Percentiles rank a stretch among this genome's conserved stretches.
These are phyloP conservation scores for Gari tellinella DNA, from an alignment of 2,888 invertebrate genomes.

Conservation along the genomic window DNA sequence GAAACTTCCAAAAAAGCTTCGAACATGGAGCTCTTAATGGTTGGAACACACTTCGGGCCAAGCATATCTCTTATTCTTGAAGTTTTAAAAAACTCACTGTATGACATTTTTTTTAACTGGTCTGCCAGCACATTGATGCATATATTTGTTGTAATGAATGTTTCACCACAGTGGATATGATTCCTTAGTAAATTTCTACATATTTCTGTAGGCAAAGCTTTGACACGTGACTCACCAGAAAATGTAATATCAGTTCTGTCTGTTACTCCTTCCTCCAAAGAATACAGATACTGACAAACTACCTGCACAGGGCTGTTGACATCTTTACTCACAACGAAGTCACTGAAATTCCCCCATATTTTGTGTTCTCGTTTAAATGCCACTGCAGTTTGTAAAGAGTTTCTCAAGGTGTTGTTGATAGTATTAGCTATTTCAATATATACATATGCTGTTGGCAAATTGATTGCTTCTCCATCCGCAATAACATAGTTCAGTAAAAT, in stretches of 20 bases:
- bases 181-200: constrained; percentile 53
- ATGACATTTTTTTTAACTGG: constrained; percentile 70
- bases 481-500: constrained; percentile 57
- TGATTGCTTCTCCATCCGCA: constrained; percentile 36
- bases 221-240: constrained; percentile 20
- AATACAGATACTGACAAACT: constrained; percentile 63
- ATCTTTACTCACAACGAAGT: constrained; percentile 57
- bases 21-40: constrained; percentile 34
- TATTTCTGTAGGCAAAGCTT: constrained; percentile 27
- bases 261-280: constrained; percentile 34
- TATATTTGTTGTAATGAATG: constrained; percentile 58
- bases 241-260: constrained; percentile 57
- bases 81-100: constrained; percentile 63
- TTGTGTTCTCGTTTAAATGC: constrained; percentile 54
- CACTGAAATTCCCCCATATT: constrained; percentile 46
- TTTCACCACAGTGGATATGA: constrained; percentile 41
- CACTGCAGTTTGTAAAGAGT: constrained; percentile 60
- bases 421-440: constrained; percentile 69
- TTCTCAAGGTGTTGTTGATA: constrained; percentile 54
- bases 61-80: constrained; percentile 45
- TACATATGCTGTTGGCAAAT: constrained; percentile 46
- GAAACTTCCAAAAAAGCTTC: constrained; percentile 46
- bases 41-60: constrained; percentile 17
- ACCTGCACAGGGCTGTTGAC: constrained; percentile 66
- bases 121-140: constrained; percentile 68